A percentile compares a stretch with the other conserved stretches of the same genome.
Conservation (phyloP, 2,113 vertebrate genomes). For the Crocuta crocuta region DNA sequence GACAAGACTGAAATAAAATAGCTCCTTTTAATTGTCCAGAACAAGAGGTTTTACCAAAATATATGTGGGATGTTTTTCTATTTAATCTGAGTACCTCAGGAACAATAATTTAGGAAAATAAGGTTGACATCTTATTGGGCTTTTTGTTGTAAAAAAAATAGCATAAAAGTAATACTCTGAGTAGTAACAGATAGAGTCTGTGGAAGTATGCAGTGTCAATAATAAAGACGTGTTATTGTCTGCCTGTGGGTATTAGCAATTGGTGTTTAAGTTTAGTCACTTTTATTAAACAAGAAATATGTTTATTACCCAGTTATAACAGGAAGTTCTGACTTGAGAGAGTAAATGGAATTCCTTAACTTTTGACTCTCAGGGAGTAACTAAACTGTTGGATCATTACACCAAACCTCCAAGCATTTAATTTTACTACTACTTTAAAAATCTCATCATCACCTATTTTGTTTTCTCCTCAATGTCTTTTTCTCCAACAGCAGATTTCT, state of each 20-base stretch:
- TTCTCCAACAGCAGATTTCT: conserved; percentile 25
- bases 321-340: not conserved
- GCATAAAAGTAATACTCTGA: not conserved
- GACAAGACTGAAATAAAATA: conserved; percentile 73
- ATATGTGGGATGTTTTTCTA: not conserved
- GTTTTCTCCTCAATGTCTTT: not conserved
- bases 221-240: not conserved
- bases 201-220: not conserved
- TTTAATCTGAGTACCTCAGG: not conserved
- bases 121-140: not conserved
- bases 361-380: not conserved
- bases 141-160: not conserved
- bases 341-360: not conserved
- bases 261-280: not conserved
- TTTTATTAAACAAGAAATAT: not conserved
- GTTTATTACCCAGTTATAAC: not conserved
- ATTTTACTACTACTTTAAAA: conserved; percentile 51
- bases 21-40: not conserved
- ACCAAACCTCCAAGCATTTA: conserved; percentile 25
- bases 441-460: conserved; percentile 32
- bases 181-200: not conserved
- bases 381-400: not conserved
- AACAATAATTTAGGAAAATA: not conserved
- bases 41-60: not conserved
- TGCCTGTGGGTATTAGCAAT: not conserved